Percentiles rank a stretch among this genome's conserved stretches.
These are phyloP conservation scores for Porites evermanni DNA, from an alignment of 92 coral and sea anemone species.

Conservation along the genomic window DNA sequence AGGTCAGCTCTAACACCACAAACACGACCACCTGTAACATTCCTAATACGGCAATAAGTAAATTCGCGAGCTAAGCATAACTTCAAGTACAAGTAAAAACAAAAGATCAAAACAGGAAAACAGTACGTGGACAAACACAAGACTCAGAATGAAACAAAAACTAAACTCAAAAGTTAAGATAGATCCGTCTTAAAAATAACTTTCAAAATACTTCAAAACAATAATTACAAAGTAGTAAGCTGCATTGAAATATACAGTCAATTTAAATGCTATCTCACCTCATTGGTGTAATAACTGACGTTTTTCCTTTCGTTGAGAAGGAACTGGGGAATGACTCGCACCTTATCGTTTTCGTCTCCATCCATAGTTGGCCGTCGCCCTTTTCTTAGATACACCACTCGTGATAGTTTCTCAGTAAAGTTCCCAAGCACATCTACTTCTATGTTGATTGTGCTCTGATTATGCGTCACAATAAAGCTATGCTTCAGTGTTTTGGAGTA, in stretches of 20 bases:
- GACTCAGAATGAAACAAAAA: too few species aligned
- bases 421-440: conserved; percentile 38
- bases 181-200: too few species aligned
- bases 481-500: conserved; percentile 44
- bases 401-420: conserved; percentile 9
- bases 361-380: conserved; percentile 41
- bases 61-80: too few species aligned
- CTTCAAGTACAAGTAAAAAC: too few species aligned
- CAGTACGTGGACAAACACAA: too few species aligned
- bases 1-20: too few species aligned
- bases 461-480: conserved; percentile 40
- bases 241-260: background rate
- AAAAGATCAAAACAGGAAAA: too few species aligned
- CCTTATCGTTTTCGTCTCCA: conserved; percentile 21
- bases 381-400: conserved; percentile 51
- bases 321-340: conserved; percentile 12
- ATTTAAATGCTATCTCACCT: background rate
- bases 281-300: background rate
- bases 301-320: background rate
- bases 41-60: too few species aligned
- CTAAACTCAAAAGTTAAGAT: too few species aligned
- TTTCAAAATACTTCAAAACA: too few species aligned
- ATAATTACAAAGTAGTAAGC: background rate
- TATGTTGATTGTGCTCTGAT: conserved; percentile 64
- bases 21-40: too few species aligned